Base-by-base conservation (phyloP, 2,888 invertebrate genomes). In the Oithona nana region DNA sequence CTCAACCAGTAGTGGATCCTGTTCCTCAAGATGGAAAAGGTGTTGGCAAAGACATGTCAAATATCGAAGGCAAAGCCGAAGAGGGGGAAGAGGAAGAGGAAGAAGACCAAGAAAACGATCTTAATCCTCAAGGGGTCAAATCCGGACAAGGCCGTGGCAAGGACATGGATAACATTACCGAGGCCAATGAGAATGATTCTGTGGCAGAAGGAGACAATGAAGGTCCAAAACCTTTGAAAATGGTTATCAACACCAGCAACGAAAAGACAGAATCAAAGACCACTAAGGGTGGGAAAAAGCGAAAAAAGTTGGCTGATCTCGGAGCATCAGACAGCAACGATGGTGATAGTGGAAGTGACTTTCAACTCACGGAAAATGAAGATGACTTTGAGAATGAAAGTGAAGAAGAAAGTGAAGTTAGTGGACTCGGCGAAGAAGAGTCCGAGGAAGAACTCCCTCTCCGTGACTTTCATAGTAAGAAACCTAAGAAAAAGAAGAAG, bases 121-220 rank as follows among this genome's bases (percentile, higher is more conserved):
- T 63, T 28, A 63, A 61, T 6, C 49, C 29, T n/a, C 28, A 28
- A 1, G 61, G 51, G 22, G 31, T 51, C 48, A 13, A 28, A 16
- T 31, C 48, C 63, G 84, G 85, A 28, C 83, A 84, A 0, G 87
- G 88, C 1, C 79, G 88, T 26, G 92, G 93, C 0, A 93, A 93
- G 72, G 90, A 93, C 72, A 90, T 90, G 68, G 82, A 85, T n/a
- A 90, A 88, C 61, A 89, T 90, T 67, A 83, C 85, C 1, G 73
- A 75, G 64, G 84, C 85, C 67, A 82, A 67, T 55, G 65, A 64
- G 16, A 65, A 63, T 24, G 65, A 61, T 13, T 61, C n/a, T 13
- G 64, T 48, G 13, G 64, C 65, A 29, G 60, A 59, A 52, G 64
- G 57, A 60, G 64, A 66, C 8, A 65, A 54, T 11, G 11, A 54